These are phyloP conservation scores for Periphyllus acericola DNA, from an alignment of 2,888 invertebrate genomes.

Conservation along the genomic window DNA sequence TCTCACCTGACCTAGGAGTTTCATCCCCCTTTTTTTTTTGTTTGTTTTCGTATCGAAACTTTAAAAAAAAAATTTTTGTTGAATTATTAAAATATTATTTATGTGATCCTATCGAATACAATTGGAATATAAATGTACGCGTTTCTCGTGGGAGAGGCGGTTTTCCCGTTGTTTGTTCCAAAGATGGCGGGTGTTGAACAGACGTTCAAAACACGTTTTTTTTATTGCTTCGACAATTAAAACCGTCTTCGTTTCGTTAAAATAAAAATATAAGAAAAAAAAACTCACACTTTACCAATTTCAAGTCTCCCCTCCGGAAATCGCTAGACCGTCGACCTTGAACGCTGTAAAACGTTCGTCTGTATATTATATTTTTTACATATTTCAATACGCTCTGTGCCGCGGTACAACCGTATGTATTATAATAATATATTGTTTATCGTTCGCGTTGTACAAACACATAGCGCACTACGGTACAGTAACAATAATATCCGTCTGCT, in stretches of 20 bases:
- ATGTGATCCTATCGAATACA: neutral
- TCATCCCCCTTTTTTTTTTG: too few relatives aligned
- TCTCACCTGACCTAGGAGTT: too few relatives aligned
- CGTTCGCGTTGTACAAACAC: too few relatives aligned
- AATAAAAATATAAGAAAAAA: neutral
- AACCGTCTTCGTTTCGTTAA: neutral
- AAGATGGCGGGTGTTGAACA: too few relatives aligned
- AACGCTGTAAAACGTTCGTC: neutral
- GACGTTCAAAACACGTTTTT: too few relatives aligned
- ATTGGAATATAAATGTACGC: neutral
- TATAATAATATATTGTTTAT: neutral
- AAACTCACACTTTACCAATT: neutral
- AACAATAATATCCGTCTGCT: too few relatives aligned
- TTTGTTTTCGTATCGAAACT: too few relatives aligned
- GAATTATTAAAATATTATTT: too few relatives aligned
- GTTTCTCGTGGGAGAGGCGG: neutral
- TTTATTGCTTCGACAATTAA: neutral
- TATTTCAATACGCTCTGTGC: neutral
- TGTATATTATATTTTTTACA: neutral
- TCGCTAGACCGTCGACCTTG: neutral
- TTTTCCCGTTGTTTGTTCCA: neutral
- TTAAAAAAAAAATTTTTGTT: too few relatives aligned
- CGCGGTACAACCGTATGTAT: neutral
- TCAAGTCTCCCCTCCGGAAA: neutral
- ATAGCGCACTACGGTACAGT: too few relatives aligned